Evolutionary conservation across 2,888 invertebrate genomes (phyloP).

Genomic region (Tanypteryx hageni): DNA sequence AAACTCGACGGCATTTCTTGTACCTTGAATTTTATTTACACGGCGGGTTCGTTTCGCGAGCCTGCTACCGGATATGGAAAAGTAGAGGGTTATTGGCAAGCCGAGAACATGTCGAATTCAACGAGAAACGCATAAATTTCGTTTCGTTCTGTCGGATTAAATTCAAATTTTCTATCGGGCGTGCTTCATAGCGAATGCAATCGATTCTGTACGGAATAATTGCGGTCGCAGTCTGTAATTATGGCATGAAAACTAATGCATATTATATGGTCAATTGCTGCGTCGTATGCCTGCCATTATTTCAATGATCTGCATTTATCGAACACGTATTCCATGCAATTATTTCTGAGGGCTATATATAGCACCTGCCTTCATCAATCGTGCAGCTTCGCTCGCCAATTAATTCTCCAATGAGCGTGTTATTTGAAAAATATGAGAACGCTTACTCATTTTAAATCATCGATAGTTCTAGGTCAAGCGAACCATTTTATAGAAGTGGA

Average conservation of each 20-base stretch:
- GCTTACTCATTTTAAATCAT: background rate
- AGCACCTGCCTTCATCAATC: background rate
- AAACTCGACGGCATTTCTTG: background rate
- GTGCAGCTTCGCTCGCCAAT: background rate
- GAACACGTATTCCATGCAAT: background rate
- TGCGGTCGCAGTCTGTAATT: slow-evolving; percentile 27
- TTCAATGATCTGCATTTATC: background rate
- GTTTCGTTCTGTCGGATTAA: background rate
- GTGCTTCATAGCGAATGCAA: background rate
- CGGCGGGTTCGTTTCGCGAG: background rate
- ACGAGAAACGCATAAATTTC: background rate
- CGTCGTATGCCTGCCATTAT: background rate
- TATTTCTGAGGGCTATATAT: background rate
- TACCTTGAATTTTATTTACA: background rate
- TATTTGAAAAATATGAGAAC: background rate
- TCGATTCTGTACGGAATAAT: background rate
- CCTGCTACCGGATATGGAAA: background rate
- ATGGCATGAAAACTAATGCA: background rate
- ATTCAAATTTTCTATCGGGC: background rate
- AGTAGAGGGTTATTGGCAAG: background rate
- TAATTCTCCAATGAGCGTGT: background rate
- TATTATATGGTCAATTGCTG: slow-evolving; percentile 10
- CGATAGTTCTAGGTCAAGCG: background rate
- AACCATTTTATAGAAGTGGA: background rate
- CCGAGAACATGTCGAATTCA: background rate